Base-by-base conservation (phyloP, 2,888 invertebrate genomes). In the Gryllus longicercus region DNA sequence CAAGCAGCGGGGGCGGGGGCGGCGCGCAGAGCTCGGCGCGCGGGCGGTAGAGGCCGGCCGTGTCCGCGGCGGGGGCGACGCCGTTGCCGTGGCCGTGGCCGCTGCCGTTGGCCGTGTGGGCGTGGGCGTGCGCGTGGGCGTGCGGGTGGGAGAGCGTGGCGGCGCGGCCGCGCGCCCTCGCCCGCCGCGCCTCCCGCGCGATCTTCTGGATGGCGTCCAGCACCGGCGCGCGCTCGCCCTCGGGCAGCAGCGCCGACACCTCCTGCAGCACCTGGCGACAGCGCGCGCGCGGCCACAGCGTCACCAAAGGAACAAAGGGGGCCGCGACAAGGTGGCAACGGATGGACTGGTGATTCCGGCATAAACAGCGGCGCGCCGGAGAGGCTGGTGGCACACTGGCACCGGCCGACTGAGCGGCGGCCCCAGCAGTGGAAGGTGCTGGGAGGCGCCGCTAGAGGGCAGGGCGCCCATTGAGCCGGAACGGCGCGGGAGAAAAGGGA, bases 151-250 rank as follows among this genome's bases (percentile, higher is more conserved):
- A 78, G 76, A 78, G 76, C 51, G 76, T 11, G 80, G 2, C 14
- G 74, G 76, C 51, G 63, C 51, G 2, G 78, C 63, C 51, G n/a
- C 74, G 76, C 11, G 79, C 78, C 50, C 81, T 76, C 10, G 82
- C 77, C 21, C 79, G 80, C 5, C 79, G 78, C 8, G 74, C 80
- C 0, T 51, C 79, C 25, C 86, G 82, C 1, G 90, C 84, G 0
- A 89, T 89, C 5, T 90, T 87, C 83, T 92, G 92, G 76, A 93
- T 87, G 11, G 91, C 89, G 82, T 92, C 91, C 82, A 92, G 84
- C 18, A 92, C 90, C 4, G 90, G 90, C 18, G 89, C 88, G 38
- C 91, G 88, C 78, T 88, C 87, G 2, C 90, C 90, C 12, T 90
- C 91, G 0, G 90, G 89, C 77, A 93, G 85, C 82, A 89, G 88